Evolutionary conservation across 2,888 invertebrate species (phyloP), one percentile per base, ranked within the genome.

Genomic region (Neocrepidodera transversa): DNA sequence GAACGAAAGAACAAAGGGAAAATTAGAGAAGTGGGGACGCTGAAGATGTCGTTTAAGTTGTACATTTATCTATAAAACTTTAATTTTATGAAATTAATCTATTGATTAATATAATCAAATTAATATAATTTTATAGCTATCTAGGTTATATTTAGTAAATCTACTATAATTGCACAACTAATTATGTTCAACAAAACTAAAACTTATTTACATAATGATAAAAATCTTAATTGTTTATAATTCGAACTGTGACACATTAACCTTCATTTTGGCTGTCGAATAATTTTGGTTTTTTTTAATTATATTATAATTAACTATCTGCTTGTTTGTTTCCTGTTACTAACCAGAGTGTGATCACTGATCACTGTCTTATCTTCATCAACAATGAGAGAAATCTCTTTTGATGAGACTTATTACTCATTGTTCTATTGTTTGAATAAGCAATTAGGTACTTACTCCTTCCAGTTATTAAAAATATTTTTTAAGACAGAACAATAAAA

Each of bases 291-390:
- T 32, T n/a, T 32, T n/a, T 32, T 32, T 32, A 32, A 32, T 32
- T 32, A 32, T 4, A 32, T n/a, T n/a, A n/a, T 13, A 32, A 32
- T 13, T 32, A 32, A 32, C 11, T 32, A 11, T 11, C 11, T 13
- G 13, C 13, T 13, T 10, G 10, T 32, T 32, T 32, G 32, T 32
- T 32, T 32, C 32, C 32, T 32, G 32, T 32, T 32, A 2, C 11
- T 32, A 32, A 32, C 32, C 32, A 32, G 32, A 32, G 32, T 32
- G 32, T 32, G 32, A 32, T n/a, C n/a, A n/a, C n/a, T n/a, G n/a
- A n/a, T n/a, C n/a, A n/a, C n/a, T n/a, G 10, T 32, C 2, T 13
- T 32, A n/a, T 32, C 11, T 32, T 13, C 6, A 5, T 13, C 32
- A 3, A 13, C 32, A 32, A 32, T 32, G 11, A 32, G 32, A 13